Evolutionary conservation across 2,113 vertebrate species (phyloP).

Genomic region (Eurystomus gularis): DNA sequence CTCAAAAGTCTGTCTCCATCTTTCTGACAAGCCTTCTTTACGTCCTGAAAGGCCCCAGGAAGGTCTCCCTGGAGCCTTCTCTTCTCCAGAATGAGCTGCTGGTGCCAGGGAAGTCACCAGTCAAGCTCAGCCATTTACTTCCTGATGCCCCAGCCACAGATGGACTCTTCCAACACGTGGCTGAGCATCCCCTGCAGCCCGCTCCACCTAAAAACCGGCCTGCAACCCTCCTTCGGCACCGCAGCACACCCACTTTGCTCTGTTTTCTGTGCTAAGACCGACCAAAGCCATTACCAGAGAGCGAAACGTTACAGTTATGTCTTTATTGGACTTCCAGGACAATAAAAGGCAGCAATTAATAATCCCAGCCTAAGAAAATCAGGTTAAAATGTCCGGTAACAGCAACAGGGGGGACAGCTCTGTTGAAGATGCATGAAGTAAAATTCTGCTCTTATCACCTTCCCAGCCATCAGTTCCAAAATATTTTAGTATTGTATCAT

Average conservation of each 20-base stretch:
- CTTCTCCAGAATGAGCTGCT: background rate
- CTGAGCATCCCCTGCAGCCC: too few species aligned
- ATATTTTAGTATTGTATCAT: background rate
- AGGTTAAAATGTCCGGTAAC: too few species aligned
- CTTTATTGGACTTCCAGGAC: background rate
- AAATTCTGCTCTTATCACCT: background rate
- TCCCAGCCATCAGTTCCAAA: background rate
- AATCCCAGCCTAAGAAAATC: background rate
- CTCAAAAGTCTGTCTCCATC: too few species aligned
- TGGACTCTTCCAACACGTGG: background rate
- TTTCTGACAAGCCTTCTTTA: too few species aligned
- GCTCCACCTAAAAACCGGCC: too few species aligned
- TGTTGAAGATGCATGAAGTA: background rate
- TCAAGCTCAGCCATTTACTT: background rate
- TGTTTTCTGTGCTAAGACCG: background rate
- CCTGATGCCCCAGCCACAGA: background rate
- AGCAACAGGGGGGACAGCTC: background rate
- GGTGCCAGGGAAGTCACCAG: background rate
- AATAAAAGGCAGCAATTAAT: background rate
- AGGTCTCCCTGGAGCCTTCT: too few species aligned
- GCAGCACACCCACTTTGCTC: background rate
- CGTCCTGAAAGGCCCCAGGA: too few species aligned
- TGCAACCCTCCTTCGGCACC: background rate
- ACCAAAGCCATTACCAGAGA: accelerated
- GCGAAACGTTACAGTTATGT: accelerated